A percentile compares a stretch with the other conserved stretches of the same genome.
Evolutionary conservation across 2,113 vertebrate genomes (phyloP).

Genomic region (Tiliqua scincoides): DNA sequence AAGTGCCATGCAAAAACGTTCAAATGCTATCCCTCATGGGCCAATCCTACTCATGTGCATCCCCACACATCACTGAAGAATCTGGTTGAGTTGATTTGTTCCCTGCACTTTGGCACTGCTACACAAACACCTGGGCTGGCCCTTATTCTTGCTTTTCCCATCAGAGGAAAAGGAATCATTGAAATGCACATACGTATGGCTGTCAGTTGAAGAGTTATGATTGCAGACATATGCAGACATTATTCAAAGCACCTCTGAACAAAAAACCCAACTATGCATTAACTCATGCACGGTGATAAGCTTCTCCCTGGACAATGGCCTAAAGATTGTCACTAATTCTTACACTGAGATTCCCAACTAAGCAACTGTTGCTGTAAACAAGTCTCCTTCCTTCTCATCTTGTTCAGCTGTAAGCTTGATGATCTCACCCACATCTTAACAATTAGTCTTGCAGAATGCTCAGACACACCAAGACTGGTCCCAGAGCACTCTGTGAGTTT

Average conservation of each 20-base stretch:
- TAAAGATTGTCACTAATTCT: not conserved
- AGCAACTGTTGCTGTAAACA: slow-evolving; percentile 20
- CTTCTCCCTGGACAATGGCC: not conserved
- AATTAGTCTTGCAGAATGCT: not conserved
- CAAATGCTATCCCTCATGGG: not conserved
- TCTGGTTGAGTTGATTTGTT: slow-evolving; percentile 30
- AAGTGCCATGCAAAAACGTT: slow-evolving; percentile 33
- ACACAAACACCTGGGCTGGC: slow-evolving; percentile 65
- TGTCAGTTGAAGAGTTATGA: not conserved
- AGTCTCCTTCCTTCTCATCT: not conserved
- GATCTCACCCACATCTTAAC: not conserved
- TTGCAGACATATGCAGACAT: not conserved
- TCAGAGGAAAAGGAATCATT: slow-evolving; percentile 34
- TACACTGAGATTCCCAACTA: not conserved
- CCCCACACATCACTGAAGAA: slow-evolving; percentile 47
- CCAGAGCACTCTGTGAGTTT: not conserved
- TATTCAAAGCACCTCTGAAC: not conserved
- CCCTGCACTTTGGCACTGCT: slow-evolving; percentile 56
- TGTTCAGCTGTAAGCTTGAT: not conserved
- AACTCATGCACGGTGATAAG: not conserved
- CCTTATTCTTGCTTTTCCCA: slow-evolving; percentile 44
- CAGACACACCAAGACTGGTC: not conserved
- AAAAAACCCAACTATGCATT: not conserved
- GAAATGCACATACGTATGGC: not conserved
- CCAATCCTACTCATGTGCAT: slow-evolving; percentile 30